phyloP scores from a whole-genome alignment of 2,113 vertebrate species.

The Gallinago media region DNA sequence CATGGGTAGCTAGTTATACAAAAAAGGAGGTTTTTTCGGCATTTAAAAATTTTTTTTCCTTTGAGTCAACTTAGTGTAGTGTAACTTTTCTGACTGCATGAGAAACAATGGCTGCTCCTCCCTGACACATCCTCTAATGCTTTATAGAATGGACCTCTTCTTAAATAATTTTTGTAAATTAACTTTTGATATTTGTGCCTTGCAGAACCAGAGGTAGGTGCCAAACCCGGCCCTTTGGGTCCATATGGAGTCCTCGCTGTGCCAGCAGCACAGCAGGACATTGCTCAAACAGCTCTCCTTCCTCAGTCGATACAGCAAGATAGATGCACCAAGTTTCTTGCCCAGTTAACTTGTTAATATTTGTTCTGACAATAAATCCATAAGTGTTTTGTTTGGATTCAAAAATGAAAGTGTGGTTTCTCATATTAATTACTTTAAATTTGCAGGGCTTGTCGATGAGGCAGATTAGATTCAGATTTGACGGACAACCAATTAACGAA shows the following conservation, averaged over 20 bases:
- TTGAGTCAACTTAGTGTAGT: not conserved
- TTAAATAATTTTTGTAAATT: not conserved
- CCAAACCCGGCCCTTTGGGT: not conserved
- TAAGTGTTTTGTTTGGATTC: not conserved
- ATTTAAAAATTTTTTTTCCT: not conserved
- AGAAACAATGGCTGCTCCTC: not conserved
- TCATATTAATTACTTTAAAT: not conserved
- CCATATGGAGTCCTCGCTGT: not conserved
- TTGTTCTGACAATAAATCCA: not conserved
- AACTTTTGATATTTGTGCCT: not conserved
- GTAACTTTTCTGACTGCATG: rapidly evolving
- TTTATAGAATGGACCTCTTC: not conserved
- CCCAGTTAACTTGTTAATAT: not conserved
- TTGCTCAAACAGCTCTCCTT: not conserved
- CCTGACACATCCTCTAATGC: not conserved
- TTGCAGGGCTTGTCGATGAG: slow-evolving; percentile 90
- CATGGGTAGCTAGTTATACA: not conserved
- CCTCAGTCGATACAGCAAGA: rapidly evolving
- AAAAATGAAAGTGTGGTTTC: not conserved
- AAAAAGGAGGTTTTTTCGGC: not conserved
- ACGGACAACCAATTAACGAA: slow-evolving; percentile 94
- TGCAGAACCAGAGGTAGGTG: not conserved
- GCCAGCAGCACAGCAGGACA: rapidly evolving
- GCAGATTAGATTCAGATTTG: slow-evolving; percentile 93
- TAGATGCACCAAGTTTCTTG: rapidly evolving